Conservation (phyloP, 1,140 invertebrate species). For the Dendrolimus kikuchii region DNA sequence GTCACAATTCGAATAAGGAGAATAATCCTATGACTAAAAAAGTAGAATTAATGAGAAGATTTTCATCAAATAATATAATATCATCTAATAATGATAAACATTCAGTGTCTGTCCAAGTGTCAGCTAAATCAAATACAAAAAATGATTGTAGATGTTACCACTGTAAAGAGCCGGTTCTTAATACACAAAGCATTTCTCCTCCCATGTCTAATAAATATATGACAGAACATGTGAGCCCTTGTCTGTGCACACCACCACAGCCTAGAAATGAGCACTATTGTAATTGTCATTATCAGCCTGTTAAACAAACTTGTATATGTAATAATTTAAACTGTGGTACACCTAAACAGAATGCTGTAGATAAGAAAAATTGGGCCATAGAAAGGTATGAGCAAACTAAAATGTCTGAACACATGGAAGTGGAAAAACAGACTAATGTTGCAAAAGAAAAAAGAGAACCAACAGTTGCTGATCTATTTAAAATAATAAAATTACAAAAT, state of each 20-base stretch:
- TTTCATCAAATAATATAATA: constrained; percentile 4
- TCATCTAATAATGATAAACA: constrained; percentile 7
- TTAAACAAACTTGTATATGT: neutral
- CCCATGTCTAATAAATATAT: too few relatives aligned
- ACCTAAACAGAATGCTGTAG: constrained; percentile 30
- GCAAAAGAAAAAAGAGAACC: constrained; percentile 59
- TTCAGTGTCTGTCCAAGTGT: neutral
- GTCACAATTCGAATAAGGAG: constrained; percentile 37
- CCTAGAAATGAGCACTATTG: too few relatives aligned
- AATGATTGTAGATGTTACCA: constrained; percentile 40
- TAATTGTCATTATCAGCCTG: too few relatives aligned
- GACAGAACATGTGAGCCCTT: too few relatives aligned
- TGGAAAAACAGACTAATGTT: constrained; percentile 37
- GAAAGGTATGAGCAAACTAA: constrained; percentile 44
- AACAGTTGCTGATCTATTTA: constrained; percentile 70
- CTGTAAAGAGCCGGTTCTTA: constrained; percentile 22
- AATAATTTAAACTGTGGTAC: constrained; percentile 16
- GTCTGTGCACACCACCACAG: too few relatives aligned
- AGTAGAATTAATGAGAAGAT: constrained; percentile 25
- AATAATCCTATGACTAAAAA: constrained; percentile 39
- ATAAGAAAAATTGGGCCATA: constrained; percentile 50
- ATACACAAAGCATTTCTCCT: neutral
- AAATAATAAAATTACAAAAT: constrained; percentile 74
- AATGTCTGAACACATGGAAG: constrained; percentile 22
- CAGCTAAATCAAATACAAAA: constrained; percentile 7